A percentile compares a stretch with the other conserved stretches of the same genome.
Evolutionary conservation across 2,888 invertebrate species (phyloP).

Genomic region (Ametastegia equiseti): DNA sequence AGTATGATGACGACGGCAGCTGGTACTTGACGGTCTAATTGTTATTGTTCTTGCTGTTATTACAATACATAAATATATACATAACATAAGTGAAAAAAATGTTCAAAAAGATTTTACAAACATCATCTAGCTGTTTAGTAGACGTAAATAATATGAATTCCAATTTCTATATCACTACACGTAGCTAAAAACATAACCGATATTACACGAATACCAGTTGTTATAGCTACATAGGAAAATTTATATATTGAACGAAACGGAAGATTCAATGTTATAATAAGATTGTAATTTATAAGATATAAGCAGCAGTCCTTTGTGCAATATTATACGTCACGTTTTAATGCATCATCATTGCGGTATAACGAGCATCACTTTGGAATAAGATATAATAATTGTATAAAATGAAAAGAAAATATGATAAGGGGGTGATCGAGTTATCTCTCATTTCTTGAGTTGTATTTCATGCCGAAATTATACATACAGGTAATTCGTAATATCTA

Average conservation of each 20-base stretch:
- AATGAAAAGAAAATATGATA: background rate
- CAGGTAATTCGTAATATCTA: background rate
- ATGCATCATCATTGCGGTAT: too few species aligned
- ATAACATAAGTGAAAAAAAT: background rate
- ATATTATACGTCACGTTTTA: background rate
- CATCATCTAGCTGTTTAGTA: background rate
- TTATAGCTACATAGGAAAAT: background rate
- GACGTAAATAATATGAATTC: background rate
- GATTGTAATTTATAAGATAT: background rate
- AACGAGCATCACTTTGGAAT: too few species aligned
- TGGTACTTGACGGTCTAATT: background rate
- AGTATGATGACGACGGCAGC: constrained; percentile 4
- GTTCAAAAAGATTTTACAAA: background rate
- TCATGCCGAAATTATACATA: background rate
- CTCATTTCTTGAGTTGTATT: background rate
- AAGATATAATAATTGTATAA: too few species aligned
- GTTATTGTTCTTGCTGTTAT: background rate
- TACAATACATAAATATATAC: background rate
- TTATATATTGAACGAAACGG: too few species aligned
- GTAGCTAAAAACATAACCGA: background rate
- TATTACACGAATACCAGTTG: background rate
- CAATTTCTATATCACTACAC: background rate
- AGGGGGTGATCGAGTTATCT: background rate
- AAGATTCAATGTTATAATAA: too few species aligned
- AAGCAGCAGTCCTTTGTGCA: constrained; percentile 21